Evolutionary conservation across 2,888 invertebrate genomes (phyloP), one percentile per base, ranked within the genome.

Genomic region (Eupithecia vulgata): DNA sequence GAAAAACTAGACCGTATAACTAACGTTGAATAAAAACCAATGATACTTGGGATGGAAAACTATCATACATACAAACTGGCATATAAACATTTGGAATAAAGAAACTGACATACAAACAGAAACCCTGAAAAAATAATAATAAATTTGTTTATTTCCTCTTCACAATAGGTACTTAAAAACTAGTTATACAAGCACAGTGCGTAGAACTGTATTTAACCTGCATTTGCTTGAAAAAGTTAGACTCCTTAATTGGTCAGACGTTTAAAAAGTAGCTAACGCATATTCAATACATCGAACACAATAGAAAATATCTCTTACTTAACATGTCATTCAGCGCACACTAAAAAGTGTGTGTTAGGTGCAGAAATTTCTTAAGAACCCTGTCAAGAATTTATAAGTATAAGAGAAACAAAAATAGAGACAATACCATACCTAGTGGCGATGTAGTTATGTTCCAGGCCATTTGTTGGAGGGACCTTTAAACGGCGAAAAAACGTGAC

Each of bases 401-500:
- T 37, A 65, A 64, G 25, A 40, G 65, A 65, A 65, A 65, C 37
- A 25, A 65, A 37, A 65, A 42, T n/a, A 34, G 45, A 45, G 67
- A 67, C 30, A 40, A 30, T 42, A 48, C 30, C 30, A 37, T 45
- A 65, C 40, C 80, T 84, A 85, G 82, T 85, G 86, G 82, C 84
- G 84, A 88, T 87, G 88, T 89, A 88, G 88, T 89, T 90, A 88
- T 88, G 88, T 89, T 90, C 87, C 88, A 81, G 84, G 83, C 88
- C 90, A 90, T 91, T 91, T 90, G 90, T 90, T 87, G 84, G 85
- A 85, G 87, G 88, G 88, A 89, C 88, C 88, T 88, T 91, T 91
- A 91, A 91, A 91, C 86, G 88, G 81, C 89, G 88, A 87, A 91
- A 90, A 91, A 91, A 91, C 91, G 92, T 92, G 92, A 92, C 91